Conservation (phyloP, 2,888 invertebrate genomes). For the Dynastes tityus region DNA sequence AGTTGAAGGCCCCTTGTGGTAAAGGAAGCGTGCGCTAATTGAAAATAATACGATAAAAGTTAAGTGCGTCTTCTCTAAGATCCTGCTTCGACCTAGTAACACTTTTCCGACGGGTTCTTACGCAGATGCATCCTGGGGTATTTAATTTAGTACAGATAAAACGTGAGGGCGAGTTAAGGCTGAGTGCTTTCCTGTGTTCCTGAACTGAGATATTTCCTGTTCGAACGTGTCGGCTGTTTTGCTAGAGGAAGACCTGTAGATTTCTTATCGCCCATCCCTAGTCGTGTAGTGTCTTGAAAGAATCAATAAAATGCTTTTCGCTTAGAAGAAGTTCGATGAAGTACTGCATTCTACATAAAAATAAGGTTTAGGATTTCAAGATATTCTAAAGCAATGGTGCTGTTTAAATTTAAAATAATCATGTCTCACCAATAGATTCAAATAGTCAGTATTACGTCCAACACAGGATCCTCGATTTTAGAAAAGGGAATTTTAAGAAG, state of each 20-base stretch:
- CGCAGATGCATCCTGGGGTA: constrained; percentile 27
- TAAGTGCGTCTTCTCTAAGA: constrained; percentile 2
- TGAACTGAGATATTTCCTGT: constrained; percentile 51
- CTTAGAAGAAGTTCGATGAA: too few relatives aligned
- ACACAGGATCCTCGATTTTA: too few relatives aligned
- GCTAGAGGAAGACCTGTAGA: constrained; percentile 32
- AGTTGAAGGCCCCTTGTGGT: background rate
- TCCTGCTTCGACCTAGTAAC: constrained; percentile 9
- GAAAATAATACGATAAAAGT: background rate
- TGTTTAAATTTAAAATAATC: too few relatives aligned
- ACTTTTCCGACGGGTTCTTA: constrained; percentile 18
- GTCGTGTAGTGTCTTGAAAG: too few relatives aligned
- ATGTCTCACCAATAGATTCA: too few relatives aligned
- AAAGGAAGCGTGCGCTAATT: constrained; percentile 14
- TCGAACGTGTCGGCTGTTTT: constrained; percentile 49
- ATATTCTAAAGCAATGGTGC: too few relatives aligned
- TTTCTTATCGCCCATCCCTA: constrained; percentile 10
- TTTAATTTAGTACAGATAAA: constrained; percentile 55
- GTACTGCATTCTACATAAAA: too few relatives aligned
- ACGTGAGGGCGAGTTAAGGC: constrained; percentile 51
- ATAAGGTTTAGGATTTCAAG: too few relatives aligned
- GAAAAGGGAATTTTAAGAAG: too few relatives aligned
- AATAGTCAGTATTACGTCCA: too few relatives aligned
- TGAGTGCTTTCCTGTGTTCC: constrained; percentile 57
- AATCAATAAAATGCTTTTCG: too few relatives aligned